phyloP scores from a whole-genome alignment of 2,797 vertebrate species.

The Neostethus bicornis region DNA sequence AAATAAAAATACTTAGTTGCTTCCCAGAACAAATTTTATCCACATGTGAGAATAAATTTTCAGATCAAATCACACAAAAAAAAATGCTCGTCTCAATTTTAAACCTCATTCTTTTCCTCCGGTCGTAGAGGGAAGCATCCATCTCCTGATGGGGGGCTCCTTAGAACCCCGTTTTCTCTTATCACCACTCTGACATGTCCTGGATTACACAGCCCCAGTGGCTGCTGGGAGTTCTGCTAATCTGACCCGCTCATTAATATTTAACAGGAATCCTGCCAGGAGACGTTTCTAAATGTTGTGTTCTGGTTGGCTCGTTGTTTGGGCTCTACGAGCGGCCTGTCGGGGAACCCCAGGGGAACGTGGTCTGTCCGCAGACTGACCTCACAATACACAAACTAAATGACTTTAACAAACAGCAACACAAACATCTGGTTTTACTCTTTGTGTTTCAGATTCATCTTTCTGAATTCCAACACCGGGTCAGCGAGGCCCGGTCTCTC shows the following conservation, averaged over 20 bases:
- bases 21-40: too few species aligned
- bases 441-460: not conserved
- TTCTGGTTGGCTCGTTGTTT: too few species aligned
- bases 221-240: constrained; percentile 75
- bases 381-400: constrained; percentile 2
- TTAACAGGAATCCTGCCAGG: constrained; percentile 65
- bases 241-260: constrained; percentile 76
- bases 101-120: constrained; percentile 11
- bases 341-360: constrained; percentile 18
- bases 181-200: constrained; percentile 60
- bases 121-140: not conserved
- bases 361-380: constrained; percentile 7
- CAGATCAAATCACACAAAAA: too few species aligned
- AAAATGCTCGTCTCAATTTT: too few species aligned
- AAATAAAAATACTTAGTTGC: too few species aligned
- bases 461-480: too few species aligned
- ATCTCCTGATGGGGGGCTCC: constrained; percentile 1
- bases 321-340: too few species aligned
- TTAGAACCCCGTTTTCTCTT: constrained; percentile 23
- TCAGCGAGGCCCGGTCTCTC: too few species aligned
- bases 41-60: too few species aligned
- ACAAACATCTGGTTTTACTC: not conserved
- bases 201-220: constrained; percentile 72
- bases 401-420: not conserved
- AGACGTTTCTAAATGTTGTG: constrained; percentile 9